These are phyloP conservation scores for Spodoptera litura DNA, from an alignment of 1,140 invertebrate species.

Conservation along the genomic window DNA sequence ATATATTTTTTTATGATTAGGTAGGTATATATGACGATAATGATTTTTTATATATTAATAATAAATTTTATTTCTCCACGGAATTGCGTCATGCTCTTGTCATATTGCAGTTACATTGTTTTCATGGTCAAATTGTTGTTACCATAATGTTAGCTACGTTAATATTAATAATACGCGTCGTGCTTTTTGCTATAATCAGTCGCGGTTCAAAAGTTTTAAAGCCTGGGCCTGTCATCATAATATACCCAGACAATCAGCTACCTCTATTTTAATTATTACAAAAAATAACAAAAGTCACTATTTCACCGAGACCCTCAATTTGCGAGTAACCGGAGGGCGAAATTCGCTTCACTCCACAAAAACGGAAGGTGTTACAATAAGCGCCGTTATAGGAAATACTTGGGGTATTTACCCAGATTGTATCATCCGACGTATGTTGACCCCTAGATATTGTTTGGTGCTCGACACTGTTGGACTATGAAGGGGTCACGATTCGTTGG, in stretches of 20 bases:
- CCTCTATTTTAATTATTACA: slow-evolving; percentile 41
- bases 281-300: slow-evolving; percentile 17
- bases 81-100: too few species aligned
- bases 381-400: slow-evolving; percentile 40
- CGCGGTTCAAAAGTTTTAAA: too few species aligned
- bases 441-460: neutral
- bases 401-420: slow-evolving; percentile 24
- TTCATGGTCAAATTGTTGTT: too few species aligned
- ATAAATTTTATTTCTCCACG: too few species aligned
- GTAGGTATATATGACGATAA: too few species aligned
- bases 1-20: too few species aligned
- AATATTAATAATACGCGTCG: too few species aligned
- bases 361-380: slow-evolving; percentile 40
- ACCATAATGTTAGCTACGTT: too few species aligned
- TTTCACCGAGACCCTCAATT: slow-evolving; percentile 15
- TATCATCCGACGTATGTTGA: neutral
- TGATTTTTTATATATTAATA: too few species aligned
- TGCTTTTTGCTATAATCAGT: too few species aligned
- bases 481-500: slow-evolving; percentile 40
- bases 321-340: slow-evolving; percentile 5
- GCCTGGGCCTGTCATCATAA: too few species aligned
- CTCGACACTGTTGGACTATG: neutral
- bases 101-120: too few species aligned
- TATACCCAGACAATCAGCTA: neutral
- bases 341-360: slow-evolving; percentile 25